phyloP scores from a whole-genome alignment of 2,888 invertebrate species.

The Uloborus plumipes region DNA sequence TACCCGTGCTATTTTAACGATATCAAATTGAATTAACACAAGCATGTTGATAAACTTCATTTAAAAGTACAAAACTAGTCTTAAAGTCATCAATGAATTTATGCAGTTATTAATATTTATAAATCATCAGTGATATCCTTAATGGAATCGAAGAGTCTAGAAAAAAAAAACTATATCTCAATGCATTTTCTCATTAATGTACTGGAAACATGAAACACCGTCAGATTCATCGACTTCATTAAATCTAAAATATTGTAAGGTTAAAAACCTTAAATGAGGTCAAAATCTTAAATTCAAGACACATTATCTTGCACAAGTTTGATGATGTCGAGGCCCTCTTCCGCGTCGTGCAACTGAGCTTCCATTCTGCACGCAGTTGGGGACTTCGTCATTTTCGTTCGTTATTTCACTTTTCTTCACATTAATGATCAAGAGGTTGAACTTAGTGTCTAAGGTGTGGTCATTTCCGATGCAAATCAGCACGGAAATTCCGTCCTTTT shows the following conservation, averaged over 20 bases:
- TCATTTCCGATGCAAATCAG: background rate
- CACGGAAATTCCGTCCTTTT: too few species aligned
- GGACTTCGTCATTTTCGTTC: background rate
- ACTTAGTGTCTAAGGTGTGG: constrained; percentile 4
- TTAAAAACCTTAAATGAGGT: constrained; percentile 39
- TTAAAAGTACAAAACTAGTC: too few species aligned
- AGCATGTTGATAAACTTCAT: too few species aligned
- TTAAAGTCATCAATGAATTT: too few species aligned
- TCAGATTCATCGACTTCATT: background rate
- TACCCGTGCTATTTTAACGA: too few species aligned
- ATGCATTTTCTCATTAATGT: background rate
- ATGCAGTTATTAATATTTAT: too few species aligned
- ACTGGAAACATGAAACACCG: background rate
- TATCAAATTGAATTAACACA: too few species aligned
- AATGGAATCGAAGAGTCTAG: too few species aligned
- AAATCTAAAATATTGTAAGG: background rate
- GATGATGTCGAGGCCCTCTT: constrained; percentile 21
- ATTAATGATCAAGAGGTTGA: background rate
- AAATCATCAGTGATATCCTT: too few species aligned
- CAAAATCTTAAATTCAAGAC: constrained; percentile 20
- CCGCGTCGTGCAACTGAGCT: constrained; percentile 34
- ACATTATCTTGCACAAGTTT: constrained; percentile 20
- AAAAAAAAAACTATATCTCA: too few species aligned
- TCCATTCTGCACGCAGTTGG: constrained; percentile 25
- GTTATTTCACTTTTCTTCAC: background rate